Conservation (phyloP, 2,797 vertebrate genomes). For the Microtus californicus region DNA sequence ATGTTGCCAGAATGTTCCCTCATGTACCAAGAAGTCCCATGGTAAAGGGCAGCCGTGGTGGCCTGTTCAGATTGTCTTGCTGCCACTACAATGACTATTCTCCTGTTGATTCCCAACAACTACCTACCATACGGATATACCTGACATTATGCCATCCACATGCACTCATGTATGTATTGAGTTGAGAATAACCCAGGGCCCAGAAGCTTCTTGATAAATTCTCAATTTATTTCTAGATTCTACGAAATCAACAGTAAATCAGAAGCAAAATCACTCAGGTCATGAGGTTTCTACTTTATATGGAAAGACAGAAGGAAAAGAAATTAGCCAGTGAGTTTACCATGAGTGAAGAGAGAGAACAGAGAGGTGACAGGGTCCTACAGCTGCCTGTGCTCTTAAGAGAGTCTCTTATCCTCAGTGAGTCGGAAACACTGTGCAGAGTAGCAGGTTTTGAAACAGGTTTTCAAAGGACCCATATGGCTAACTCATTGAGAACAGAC, state of each 20-base stretch:
- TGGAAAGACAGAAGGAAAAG: background rate
- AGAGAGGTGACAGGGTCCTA: no score
- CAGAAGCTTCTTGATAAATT: no score
- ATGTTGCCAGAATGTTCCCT: background rate
- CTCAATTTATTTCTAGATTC: background rate
- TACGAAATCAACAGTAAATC: background rate
- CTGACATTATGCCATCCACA: background rate
- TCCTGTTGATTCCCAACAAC: background rate
- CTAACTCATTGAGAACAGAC: background rate
- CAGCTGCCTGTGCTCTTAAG: background rate
- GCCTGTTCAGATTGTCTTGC: background rate
- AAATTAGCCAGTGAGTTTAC: background rate
- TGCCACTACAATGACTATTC: background rate
- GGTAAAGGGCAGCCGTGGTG: no score
- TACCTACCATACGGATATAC: background rate
- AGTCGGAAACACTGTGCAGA: background rate
- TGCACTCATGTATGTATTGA: background rate
- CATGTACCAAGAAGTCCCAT: background rate
- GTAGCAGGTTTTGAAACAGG: background rate
- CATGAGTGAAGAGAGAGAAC: no score
- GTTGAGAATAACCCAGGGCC: background rate
- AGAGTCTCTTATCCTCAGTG: background rate
- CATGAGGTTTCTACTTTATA: background rate
- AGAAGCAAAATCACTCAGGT: background rate
- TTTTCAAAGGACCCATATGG: conserved; percentile 8